Percentiles rank a stretch among this genome's conserved stretches.
phyloP scores from a whole-genome alignment of 1,140 invertebrate genomes.

The Aphelenchoides fujianensis region DNA sequence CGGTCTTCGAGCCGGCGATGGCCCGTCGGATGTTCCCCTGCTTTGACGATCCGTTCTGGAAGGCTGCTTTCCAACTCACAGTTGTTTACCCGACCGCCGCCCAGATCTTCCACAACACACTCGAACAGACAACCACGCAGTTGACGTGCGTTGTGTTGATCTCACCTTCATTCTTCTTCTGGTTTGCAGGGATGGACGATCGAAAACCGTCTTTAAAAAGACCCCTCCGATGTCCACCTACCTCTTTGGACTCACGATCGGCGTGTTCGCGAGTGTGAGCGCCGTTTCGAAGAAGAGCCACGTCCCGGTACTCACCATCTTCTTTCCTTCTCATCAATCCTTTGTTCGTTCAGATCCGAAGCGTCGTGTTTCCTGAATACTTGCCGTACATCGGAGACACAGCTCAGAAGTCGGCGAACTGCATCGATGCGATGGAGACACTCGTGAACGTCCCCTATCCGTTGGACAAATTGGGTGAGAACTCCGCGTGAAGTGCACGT shows the following conservation, averaged over 20 bases:
- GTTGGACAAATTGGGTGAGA: background rate
- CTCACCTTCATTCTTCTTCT: background rate
- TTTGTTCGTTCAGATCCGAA: background rate
- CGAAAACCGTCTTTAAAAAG: background rate
- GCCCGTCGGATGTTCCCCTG: constrained; percentile 19
- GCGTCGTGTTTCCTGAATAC: background rate
- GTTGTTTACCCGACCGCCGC: constrained; percentile 5
- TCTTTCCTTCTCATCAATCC: background rate
- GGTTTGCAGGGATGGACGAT: background rate
- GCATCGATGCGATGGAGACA: constrained; percentile 2
- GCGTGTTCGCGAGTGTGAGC: background rate
- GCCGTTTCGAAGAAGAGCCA: background rate
- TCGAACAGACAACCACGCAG: too few species aligned
- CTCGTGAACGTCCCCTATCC: background rate
- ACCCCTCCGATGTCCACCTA: background rate
- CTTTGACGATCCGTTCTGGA: constrained; percentile 16
- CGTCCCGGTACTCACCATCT: background rate
- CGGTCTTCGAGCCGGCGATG: background rate
- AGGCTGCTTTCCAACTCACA: background rate
- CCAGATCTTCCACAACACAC: background rate
- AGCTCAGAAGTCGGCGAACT: background rate
- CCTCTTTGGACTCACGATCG: background rate
- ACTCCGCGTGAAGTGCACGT: background rate
- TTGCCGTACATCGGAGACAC: background rate
- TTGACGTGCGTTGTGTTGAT: background rate